Conservation (phyloP, 2,888 invertebrate genomes). For the Acleris literana region DNA sequence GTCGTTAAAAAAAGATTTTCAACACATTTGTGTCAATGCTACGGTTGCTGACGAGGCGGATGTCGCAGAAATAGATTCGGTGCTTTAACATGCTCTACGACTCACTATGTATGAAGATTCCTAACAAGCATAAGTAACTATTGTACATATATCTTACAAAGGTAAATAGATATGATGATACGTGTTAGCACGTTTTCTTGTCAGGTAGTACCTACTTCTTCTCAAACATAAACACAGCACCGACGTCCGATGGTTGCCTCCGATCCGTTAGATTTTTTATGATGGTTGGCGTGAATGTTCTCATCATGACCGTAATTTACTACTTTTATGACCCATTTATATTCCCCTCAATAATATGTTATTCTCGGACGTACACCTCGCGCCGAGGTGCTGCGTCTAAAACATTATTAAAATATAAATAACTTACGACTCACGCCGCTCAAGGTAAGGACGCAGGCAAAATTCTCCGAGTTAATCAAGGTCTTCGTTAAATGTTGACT, state of each 20-base stretch:
- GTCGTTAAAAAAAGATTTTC: constrained; percentile 12
- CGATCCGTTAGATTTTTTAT: neutral
- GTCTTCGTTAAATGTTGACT: constrained; percentile 45
- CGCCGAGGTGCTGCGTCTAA: constrained; percentile 51
- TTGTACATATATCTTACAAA: too few relatives aligned
- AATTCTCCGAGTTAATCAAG: constrained; percentile 76
- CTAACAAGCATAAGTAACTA: too few relatives aligned
- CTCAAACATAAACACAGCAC: too few relatives aligned
- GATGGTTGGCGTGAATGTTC: neutral
- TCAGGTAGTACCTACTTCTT: neutral
- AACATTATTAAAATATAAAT: constrained; percentile 66
- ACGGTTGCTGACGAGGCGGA: constrained; percentile 34
- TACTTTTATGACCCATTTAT: constrained; percentile 24
- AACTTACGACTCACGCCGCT: constrained; percentile 67
- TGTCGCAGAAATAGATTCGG: constrained; percentile 34
- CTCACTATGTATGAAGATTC: constrained; percentile 9
- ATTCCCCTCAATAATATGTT: constrained; percentile 22
- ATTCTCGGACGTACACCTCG: constrained; percentile 41
- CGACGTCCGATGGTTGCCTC: too few relatives aligned
- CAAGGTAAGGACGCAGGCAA: constrained; percentile 79
- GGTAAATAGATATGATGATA: too few relatives aligned
- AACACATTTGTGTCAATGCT: constrained; percentile 35
- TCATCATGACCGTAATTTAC: constrained; percentile 17
- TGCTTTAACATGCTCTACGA: constrained; percentile 13
- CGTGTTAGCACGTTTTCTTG: neutral